Evolutionary conservation across 2,797 vertebrate species (phyloP).

Genomic region (Cyclura pinguis): DNA sequence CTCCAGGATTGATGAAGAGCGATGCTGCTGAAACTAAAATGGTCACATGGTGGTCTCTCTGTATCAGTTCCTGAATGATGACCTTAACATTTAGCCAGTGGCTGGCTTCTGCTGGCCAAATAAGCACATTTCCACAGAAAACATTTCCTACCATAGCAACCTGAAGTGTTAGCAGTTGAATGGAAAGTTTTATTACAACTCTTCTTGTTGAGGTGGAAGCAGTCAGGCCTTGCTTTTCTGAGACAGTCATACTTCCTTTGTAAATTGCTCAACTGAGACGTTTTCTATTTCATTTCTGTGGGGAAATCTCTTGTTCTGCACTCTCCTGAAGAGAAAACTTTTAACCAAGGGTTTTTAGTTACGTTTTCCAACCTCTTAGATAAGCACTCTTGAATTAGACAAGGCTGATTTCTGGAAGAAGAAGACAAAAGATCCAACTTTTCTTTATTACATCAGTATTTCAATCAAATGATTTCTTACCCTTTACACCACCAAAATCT

Average conservation of each 20-base stretch:
- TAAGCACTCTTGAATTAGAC: not conserved
- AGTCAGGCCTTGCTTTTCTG: constrained; percentile 36
- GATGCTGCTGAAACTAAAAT: constrained; percentile 77
- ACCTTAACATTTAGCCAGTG: constrained; percentile 89
- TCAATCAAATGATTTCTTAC: not conserved
- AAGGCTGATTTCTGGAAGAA: constrained; percentile 42
- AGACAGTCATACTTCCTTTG: constrained; percentile 27
- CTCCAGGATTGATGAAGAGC: constrained; percentile 78
- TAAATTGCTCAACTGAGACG: not conserved
- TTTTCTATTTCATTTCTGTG: not conserved
- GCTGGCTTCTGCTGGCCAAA: constrained; percentile 88
- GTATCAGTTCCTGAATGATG: constrained; percentile 79
- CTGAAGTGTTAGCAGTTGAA: constrained; percentile 70
- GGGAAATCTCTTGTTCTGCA: not conserved
- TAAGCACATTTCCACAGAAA: constrained; percentile 82
- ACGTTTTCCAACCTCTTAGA: constrained; percentile 26
- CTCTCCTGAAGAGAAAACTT: not conserved
- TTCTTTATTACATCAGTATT: not conserved
- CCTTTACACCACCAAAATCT: not conserved
- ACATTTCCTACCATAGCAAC: constrained; percentile 62
- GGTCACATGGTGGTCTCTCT: constrained; percentile 82
- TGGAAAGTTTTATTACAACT: constrained; percentile 58
- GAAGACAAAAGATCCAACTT: not conserved
- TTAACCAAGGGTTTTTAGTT: constrained; percentile 19
- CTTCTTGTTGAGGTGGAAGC: not conserved